A percentile compares a stretch with the other conserved stretches of the same genome.
Conservation (phyloP, 1,140 invertebrate species). For the Cotesia typhae region DNA sequence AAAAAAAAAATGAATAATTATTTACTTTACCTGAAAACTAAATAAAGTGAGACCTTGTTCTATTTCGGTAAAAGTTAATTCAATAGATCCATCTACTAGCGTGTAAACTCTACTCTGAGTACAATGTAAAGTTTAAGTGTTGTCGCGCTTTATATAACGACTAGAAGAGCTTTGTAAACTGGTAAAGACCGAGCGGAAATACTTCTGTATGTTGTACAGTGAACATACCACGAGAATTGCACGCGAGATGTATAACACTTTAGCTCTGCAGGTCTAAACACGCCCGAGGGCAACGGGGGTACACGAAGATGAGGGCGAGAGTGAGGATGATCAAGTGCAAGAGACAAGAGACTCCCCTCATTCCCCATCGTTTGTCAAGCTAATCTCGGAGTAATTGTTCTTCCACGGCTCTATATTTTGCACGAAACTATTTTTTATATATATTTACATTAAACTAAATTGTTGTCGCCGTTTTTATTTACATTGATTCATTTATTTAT, state of each 20-base stretch:
- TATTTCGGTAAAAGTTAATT: neutral
- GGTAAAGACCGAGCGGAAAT: constrained; percentile 40
- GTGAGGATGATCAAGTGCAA: constrained; percentile 25
- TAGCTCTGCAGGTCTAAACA: constrained; percentile 2
- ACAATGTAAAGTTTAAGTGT: constrained; percentile 49
- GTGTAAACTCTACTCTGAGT: constrained; percentile 47
- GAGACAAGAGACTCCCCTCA: constrained; percentile 18
- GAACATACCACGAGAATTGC: constrained; percentile 6
- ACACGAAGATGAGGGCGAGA: constrained; percentile 9
- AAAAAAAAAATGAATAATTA: too few relatives aligned
- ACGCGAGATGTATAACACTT: constrained; percentile 25
- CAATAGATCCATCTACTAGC: constrained; percentile 29
- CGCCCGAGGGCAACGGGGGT: constrained; percentile 2
- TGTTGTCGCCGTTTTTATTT: neutral
- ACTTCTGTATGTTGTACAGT: neutral
- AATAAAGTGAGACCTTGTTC: neutral
- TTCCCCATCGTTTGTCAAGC: constrained; percentile 46
- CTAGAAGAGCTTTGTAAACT: constrained; percentile 48
- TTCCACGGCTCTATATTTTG: neutral
- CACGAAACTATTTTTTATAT: neutral
- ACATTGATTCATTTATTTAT: too few relatives aligned
- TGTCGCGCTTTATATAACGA: constrained; percentile 61
- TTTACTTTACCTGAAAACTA: too few relatives aligned
- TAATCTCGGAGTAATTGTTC: constrained; percentile 54
- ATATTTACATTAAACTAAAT: neutral